Conservation (phyloP, 2,113 vertebrate genomes). For the Leptodactylus fuscus region DNA sequence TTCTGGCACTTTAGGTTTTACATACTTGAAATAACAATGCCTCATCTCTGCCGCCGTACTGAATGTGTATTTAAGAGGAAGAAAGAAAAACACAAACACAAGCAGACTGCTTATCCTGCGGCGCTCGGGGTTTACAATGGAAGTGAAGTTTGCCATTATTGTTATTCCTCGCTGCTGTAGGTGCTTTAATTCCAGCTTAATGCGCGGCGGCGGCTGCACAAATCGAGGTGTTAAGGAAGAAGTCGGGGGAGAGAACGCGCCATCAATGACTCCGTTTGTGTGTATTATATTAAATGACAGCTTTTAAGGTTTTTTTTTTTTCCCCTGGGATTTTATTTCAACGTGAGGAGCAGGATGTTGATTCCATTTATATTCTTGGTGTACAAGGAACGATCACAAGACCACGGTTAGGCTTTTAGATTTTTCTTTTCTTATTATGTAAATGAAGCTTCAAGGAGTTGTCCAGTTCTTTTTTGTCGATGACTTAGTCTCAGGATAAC, state of each 20-base stretch:
- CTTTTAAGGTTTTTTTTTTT: neutral
- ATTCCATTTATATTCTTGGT: no score
- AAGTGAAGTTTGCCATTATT: neutral
- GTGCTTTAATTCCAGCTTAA: neutral
- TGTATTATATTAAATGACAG: neutral
- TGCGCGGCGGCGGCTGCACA: neutral
- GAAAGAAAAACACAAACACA: constrained; percentile 9
- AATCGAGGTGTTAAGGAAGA: neutral
- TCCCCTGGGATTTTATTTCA: no score
- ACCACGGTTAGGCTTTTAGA: no score
- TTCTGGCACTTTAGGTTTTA: neutral
- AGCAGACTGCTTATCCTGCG: neutral
- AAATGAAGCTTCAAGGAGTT: no score
- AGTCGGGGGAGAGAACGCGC: neutral
- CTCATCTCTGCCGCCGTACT: neutral
- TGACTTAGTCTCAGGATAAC: no score
- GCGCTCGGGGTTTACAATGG: neutral
- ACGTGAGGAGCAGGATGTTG: neutral
- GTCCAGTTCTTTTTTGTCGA: no score
- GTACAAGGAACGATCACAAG: no score
- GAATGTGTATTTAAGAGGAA: neutral
- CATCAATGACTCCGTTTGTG: neutral
- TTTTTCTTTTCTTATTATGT: no score
- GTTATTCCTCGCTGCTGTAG: neutral
- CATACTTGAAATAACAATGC: constrained; percentile 11